Evolutionary conservation across 2,113 vertebrate species (phyloP).

Genomic region (Paramormyrops kingsleyae): DNA sequence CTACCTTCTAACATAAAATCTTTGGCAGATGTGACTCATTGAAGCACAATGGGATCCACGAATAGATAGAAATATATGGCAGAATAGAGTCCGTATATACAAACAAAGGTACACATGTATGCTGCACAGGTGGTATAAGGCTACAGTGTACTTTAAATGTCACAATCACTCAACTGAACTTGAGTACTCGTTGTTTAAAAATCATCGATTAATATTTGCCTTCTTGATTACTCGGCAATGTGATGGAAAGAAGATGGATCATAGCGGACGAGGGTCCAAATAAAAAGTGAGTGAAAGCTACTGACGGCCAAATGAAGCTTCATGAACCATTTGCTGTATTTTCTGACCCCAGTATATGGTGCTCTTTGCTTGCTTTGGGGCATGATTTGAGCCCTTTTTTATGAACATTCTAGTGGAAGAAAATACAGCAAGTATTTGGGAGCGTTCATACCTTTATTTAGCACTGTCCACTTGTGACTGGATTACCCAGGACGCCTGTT

Average conservation of each 20-base stretch:
- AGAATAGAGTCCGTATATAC: neutral
- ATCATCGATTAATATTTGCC: neutral
- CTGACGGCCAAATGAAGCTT: too few relatives aligned
- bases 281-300: neutral
- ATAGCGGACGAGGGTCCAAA: neutral
- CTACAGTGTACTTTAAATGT: neutral
- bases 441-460: too few relatives aligned
- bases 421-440: neutral
- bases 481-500: too few relatives aligned
- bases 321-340: too few relatives aligned
- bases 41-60: neutral
- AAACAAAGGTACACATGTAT: neutral
- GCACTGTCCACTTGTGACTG: too few relatives aligned
- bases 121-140: neutral
- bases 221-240: neutral
- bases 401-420: too few relatives aligned
- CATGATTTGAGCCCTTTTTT: too few relatives aligned
- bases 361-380: too few relatives aligned
- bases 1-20: neutral
- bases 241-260: neutral
- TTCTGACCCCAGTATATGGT: too few relatives aligned
- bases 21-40: neutral
- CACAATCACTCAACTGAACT: neutral
- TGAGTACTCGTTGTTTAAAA: neutral
- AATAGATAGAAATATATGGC: neutral